Percentiles rank a stretch among this genome's conserved stretches.
These are phyloP conservation scores for Amyelois transitella DNA, from an alignment of 1,140 invertebrate genomes.

Conservation along the genomic window DNA sequence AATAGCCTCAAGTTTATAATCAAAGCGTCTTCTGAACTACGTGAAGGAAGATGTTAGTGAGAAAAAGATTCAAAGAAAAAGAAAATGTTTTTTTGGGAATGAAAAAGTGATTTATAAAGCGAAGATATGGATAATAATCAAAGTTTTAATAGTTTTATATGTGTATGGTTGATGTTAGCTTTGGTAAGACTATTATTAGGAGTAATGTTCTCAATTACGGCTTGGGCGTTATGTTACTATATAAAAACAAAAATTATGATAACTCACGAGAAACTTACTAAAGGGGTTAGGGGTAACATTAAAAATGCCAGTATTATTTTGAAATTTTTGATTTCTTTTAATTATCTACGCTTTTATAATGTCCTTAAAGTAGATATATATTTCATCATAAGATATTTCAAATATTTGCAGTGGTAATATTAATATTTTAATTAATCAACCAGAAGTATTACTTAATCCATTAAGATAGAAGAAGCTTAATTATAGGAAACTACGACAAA, in stretches of 20 bases:
- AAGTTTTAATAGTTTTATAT: not conserved
- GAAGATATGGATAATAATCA: too few species aligned
- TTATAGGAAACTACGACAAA: slow-evolving; percentile 73
- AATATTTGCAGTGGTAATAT: slow-evolving; percentile 76
- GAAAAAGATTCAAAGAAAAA: too few species aligned
- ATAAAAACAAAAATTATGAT: slow-evolving; percentile 73
- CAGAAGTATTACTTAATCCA: slow-evolving; percentile 74
- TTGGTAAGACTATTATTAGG: slow-evolving; percentile 27
- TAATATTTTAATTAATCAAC: slow-evolving; percentile 75
- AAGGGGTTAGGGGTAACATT: slow-evolving; percentile 45
- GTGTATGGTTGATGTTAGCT: not conserved
- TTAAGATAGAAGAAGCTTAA: slow-evolving; percentile 76
- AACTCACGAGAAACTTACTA: slow-evolving; percentile 22
- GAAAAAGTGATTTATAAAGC: too few species aligned
- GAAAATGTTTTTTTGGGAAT: too few species aligned
- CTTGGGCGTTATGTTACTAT: slow-evolving; percentile 30
- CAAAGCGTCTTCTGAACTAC: too few species aligned
- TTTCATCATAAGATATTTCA: slow-evolving; percentile 75
- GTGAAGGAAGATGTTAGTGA: too few species aligned
- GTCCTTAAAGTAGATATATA: slow-evolving; percentile 76
- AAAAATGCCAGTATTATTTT: slow-evolving; percentile 72
- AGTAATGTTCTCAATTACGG: not conserved
- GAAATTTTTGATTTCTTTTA: slow-evolving; percentile 75
- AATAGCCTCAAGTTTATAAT: too few species aligned
- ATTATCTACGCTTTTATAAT: slow-evolving; percentile 76